A percentile compares a stretch with the other conserved stretches of the same genome.
Conservation (phyloP, 2,797 vertebrate genomes). For the Austrolebias charrua region DNA sequence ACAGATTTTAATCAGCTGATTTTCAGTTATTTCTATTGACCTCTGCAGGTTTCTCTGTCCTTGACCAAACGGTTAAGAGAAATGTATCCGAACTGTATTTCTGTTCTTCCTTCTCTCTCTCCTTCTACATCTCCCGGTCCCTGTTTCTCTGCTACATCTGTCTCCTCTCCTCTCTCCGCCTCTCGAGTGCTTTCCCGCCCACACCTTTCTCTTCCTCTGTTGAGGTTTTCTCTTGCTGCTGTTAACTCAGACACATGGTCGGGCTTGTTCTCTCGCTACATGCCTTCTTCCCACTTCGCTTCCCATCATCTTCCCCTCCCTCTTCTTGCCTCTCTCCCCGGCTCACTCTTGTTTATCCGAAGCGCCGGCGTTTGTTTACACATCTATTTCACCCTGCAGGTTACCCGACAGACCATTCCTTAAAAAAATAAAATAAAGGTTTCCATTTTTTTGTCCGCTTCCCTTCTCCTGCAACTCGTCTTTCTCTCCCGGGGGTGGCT, state of each 20-base stretch:
- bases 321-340: conserved; percentile 14
- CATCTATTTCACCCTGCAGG: conserved; percentile 62
- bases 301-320: conserved; percentile 46
- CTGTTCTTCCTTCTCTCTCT: conserved; percentile 27
- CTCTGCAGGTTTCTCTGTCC: no score
- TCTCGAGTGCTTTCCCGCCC: conserved; percentile 67
- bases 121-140: conserved; percentile 37
- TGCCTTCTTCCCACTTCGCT: conserved; percentile 66
- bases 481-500: conserved; percentile 52
- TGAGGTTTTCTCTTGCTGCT: conserved; percentile 68
- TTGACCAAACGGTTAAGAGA: no score
- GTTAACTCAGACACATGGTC: conserved; percentile 76
- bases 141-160: conserved; percentile 56
- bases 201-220: conserved; percentile 64
- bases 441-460: conserved; percentile 56
- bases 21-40: no score
- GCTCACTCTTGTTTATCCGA: conserved; percentile 55
- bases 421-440: conserved; percentile 33
- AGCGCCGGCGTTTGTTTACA: conserved; percentile 69
- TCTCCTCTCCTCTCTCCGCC: conserved; percentile 63
- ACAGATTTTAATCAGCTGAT: no score
- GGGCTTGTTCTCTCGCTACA: conserved; percentile 69
- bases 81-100: no score
- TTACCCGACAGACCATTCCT: conserved; percentile 60
- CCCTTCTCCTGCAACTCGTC: conserved; percentile 35